Percentiles rank a stretch among this genome's conserved stretches.
phyloP scores from a whole-genome alignment of 1,140 invertebrate genomes.

The Xylocopa sonorina region DNA sequence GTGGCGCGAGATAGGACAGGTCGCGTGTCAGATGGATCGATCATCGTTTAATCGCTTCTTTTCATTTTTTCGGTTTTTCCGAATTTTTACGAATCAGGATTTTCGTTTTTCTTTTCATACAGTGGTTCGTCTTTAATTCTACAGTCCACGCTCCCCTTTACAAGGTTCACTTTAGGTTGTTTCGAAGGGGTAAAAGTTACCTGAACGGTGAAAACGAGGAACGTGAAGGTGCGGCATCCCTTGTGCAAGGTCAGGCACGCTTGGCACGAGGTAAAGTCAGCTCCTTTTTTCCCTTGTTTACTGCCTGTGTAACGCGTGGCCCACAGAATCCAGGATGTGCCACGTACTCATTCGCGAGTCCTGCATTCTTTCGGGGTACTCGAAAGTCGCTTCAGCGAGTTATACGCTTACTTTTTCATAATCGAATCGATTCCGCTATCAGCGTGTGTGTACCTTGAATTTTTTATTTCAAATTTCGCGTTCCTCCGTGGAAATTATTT shows the following conservation, averaged over 20 bases:
- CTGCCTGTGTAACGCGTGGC: neutral
- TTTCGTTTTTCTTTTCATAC: too few species aligned
- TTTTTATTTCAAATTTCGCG: slow-evolving; percentile 14
- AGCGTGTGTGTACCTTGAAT: neutral
- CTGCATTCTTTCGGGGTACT: neutral
- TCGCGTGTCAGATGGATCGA: neutral
- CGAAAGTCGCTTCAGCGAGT: neutral
- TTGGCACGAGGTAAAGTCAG: slow-evolving; percentile 5
- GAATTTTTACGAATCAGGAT: neutral
- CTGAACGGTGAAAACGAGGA: slow-evolving; percentile 3
- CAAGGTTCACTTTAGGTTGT: neutral
- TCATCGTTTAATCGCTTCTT: too few species aligned
- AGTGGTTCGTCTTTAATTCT: too few species aligned
- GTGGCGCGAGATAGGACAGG: too few species aligned
- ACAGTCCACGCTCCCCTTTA: neutral
- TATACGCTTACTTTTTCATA: too few species aligned
- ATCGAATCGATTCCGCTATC: slow-evolving; percentile 5
- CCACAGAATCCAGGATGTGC: slow-evolving; percentile 1
- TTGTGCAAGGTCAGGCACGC: slow-evolving; percentile 40
- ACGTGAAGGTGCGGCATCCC: neutral
- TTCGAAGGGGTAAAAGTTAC: neutral
- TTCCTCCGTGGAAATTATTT: slow-evolving; percentile 10
- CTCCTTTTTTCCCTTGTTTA: slow-evolving; percentile 8
- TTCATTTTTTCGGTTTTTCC: too few species aligned
- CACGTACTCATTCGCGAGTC: neutral